Conservation (phyloP, 2,113 vertebrate genomes). For the Maylandia zebra region DNA sequence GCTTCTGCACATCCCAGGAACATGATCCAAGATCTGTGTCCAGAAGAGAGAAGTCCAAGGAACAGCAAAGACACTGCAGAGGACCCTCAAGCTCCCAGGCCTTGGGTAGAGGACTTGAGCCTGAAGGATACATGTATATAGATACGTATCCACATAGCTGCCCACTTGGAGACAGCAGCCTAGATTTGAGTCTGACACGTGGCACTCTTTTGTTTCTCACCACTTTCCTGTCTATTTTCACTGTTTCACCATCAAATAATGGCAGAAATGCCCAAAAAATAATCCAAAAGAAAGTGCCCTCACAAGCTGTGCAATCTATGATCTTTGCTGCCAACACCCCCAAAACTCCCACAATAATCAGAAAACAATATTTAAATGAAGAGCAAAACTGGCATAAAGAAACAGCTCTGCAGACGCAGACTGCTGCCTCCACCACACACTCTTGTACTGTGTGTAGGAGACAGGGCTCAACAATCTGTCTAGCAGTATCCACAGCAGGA, state of each 20-base stretch:
- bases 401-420: not conserved
- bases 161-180: not conserved
- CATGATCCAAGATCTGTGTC: not conserved
- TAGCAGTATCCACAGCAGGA: slow-evolving; percentile 28
- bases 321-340: not conserved
- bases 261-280: not conserved
- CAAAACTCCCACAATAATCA: not conserved
- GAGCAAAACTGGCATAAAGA: not conserved
- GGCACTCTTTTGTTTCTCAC: not conserved
- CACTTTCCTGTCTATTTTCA: not conserved
- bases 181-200: not conserved
- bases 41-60: not conserved
- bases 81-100: not conserved
- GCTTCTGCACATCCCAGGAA: not conserved
- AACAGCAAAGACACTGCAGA: fast-evolving
- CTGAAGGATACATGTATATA: not conserved
- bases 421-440: not conserved
- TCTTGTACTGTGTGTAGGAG: not conserved
- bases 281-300: not conserved
- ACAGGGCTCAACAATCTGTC: not conserved
- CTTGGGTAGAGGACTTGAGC: not conserved
- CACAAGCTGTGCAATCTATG: not conserved
- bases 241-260: not conserved
- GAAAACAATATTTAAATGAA: not conserved
- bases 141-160: not conserved